Conservation (phyloP, 2,888 invertebrate genomes). For the Blomia tropicalis region DNA sequence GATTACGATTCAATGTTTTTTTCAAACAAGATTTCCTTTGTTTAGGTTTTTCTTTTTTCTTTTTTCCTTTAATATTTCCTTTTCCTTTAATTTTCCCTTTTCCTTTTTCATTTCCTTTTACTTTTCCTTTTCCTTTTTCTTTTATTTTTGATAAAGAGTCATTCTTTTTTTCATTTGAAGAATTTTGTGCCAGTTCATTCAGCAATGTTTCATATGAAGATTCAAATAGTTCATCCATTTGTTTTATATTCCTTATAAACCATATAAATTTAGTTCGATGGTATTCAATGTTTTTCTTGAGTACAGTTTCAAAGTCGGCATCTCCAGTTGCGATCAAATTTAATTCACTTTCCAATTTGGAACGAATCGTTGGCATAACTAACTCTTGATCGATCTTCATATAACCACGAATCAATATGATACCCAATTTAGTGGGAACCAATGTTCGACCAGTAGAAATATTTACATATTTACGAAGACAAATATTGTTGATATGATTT, state of each 20-base stretch:
- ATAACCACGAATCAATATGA: conserved; percentile 92
- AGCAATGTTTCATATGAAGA: conserved; percentile 88
- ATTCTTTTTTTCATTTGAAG: conserved; percentile 70
- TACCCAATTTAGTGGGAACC: conserved; percentile 83
- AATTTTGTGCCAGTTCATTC: conserved; percentile 82
- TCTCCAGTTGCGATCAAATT: conserved; percentile 79
- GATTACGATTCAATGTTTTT: too few species aligned
- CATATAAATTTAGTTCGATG: conserved; percentile 88
- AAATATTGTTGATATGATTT: conserved; percentile 96
- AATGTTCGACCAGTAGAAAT: conserved; percentile 65
- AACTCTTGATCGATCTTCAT: conserved; percentile 93
- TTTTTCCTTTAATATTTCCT: too few species aligned
- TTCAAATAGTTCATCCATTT: conserved; percentile 95
- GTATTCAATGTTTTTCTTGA: conserved; percentile 78
- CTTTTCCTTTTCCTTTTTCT: too few species aligned
- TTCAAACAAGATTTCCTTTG: too few species aligned
- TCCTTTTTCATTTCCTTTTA: too few species aligned
- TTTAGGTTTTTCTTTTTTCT: too few species aligned
- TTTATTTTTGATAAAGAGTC: too few species aligned
- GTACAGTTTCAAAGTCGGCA: conserved; percentile 67
- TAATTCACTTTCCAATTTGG: conserved; percentile 86
- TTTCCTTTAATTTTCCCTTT: too few species aligned
- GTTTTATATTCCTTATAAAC: conserved; percentile 81
- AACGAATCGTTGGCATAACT: conserved; percentile 90
- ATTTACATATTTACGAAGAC: conserved; percentile 86